Conservation (phyloP, 2,113 vertebrate species). For the Lophochroa leadbeateri region DNA sequence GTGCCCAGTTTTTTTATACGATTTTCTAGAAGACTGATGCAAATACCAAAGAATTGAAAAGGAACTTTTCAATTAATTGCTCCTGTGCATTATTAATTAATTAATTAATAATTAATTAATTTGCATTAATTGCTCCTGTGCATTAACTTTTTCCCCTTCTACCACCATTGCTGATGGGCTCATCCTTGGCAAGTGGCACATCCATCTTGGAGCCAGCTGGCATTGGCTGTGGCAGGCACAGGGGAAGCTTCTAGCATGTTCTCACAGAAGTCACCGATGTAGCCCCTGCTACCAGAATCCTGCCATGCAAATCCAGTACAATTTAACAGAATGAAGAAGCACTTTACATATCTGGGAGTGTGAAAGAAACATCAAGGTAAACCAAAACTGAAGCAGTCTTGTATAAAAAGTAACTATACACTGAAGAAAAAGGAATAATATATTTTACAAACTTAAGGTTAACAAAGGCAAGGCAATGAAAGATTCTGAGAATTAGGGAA, state of each 20-base stretch:
- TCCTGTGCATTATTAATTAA: neutral
- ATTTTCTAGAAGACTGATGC: neutral
- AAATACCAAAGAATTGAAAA: neutral
- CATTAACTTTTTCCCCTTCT: neutral
- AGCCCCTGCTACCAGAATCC: neutral
- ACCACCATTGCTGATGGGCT: neutral
- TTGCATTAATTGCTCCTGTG: neutral
- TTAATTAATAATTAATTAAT: too few relatives aligned
- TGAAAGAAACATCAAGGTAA: neutral
- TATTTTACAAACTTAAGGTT: neutral
- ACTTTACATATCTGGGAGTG: neutral
- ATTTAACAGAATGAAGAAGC: neutral
- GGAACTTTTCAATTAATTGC: neutral
- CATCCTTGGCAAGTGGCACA: neutral
- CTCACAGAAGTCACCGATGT: neutral
- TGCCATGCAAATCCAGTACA: neutral
- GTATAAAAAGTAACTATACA: neutral
- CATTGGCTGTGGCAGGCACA: neutral
- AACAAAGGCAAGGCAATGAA: neutral
- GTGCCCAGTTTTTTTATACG: fast-evolving
- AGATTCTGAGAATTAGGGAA: neutral
- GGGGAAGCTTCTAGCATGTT: neutral
- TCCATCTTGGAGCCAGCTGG: neutral
- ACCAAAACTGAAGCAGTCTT: neutral
- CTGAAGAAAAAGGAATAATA: neutral